Evolutionary conservation across 30 jellyfish, hydroid and myxozoan genomes (phyloP), one percentile per base, ranked within the genome.

Genomic region (Hydractinia echinata): DNA sequence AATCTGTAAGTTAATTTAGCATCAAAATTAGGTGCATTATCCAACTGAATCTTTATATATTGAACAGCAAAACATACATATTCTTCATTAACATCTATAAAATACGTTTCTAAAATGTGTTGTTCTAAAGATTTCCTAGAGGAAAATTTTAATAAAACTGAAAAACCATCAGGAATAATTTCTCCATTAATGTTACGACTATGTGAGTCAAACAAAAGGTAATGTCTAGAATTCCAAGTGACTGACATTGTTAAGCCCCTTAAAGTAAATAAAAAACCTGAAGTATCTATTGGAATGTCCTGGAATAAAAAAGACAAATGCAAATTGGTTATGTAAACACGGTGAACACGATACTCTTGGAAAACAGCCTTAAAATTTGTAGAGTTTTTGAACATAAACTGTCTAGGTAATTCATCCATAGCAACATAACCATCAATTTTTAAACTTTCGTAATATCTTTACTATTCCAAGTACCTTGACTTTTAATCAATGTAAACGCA

Each of bases 181-280:
- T n/a, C 8, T 8, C 87, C 87, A 6, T 8, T 7, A 10, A 11
- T n/a, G 53, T 79, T 21, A 39, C 87, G 62, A 54, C 87, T 4
- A 48, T 79, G 83, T 58, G 87, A n/a, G 51, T 79, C 77, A 61
- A 79, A 79, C 10, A 79, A 20, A 44, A 13, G 56, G 48, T 53
- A 50, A 6, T 50, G 18, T 48, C n/a, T 10, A 30, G 21, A 30
- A 5, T 9, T 10, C 51, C 48, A 79, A 10, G 48, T 18, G 10
- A 79, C 9, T 8, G 84, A 58, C 48, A 60, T 20, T 11, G 81
- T 56, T 10, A 0, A 30, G 5, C 83, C 84, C 51, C 64, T 79
- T 52, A 64, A 19, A 79, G 64, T 53, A 79, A 79, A 61, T 30
- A 79, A 16, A 19, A 48, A 7, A 73, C 82, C 82, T 16, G 16